Evolutionary conservation across 2,888 invertebrate genomes (phyloP), one percentile per base, ranked within the genome.

Genomic region (Eucera pruinosa): DNA sequence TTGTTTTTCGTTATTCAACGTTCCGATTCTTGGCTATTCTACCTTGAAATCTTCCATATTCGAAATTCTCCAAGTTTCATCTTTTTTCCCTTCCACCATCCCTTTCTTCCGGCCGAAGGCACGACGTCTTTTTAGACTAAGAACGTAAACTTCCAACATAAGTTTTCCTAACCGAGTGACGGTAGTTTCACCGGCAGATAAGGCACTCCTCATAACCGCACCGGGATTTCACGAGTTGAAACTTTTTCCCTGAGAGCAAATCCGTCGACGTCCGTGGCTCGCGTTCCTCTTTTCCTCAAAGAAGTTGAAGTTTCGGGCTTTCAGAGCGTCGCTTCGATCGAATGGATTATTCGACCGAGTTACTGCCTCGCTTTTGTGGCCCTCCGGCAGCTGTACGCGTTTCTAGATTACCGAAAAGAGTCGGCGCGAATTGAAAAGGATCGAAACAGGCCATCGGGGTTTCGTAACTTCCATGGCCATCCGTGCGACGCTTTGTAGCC

Each of bases 81-180:
- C 20, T 25, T 33, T 20, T 20, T 4, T 13, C 7, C 5, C 15
- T 18, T n/a, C 15, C 15, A 27, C 18, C 2, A 0, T 5, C 25
- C n/a, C 13, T 6, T 30, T 7, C 27, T 7, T n/a, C n/a, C 47
- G 6, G 25, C 39, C 50, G 69, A 57, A 33, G 58, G 73, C 50
- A 58, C 75, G 80, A 64, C 67, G 70, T 71, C 80, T 76, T 84
- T 84, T 84, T 84, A 69, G 76, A 70, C 80, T 80, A 80, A 74
- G 69, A 82, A 72, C 71, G 72, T 60, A 65, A 84, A 84, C 82
- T 84, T 84, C 61, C 61, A 65, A 64, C 82, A 74, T 82, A 84
- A 84, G 85, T 84, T 84, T 84, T 72, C 84, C 75, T 84, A 84
- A 84, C 84, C 84, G 82, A 82, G 85, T 84, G 84, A 84, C 84